Percentiles rank a stretch among this genome's conserved stretches.
phyloP scores from a whole-genome alignment of 2,888 invertebrate genomes.

The Philereme vetulata region DNA sequence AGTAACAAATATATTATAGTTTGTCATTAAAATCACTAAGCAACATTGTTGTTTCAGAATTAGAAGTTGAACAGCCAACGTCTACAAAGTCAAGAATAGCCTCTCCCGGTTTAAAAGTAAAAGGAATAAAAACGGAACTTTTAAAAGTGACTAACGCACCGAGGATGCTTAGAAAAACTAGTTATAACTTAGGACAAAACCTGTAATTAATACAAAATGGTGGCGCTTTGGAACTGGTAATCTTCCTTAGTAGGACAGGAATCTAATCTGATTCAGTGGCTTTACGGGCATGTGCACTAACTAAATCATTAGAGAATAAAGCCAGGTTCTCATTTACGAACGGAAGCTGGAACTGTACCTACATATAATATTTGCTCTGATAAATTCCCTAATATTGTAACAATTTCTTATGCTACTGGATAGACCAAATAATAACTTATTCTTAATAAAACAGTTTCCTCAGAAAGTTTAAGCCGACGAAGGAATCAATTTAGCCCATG shows the following conservation, averaged over 20 bases:
- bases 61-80: conserved; percentile 13
- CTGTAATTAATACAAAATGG: conserved; percentile 19
- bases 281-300: conserved; percentile 30
- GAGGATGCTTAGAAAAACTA: conserved; percentile 29
- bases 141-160: conserved; percentile 17
- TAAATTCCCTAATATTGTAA: too few relatives aligned
- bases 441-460: too few relatives aligned
- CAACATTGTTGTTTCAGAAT: conserved; percentile 20
- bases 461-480: too few relatives aligned
- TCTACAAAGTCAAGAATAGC: conserved; percentile 19
- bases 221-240: conserved; percentile 22
- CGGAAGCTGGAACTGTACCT: neutral
- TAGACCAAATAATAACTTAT: too few relatives aligned
- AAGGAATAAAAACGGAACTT: conserved; percentile 6
- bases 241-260: conserved; percentile 25
- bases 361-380: neutral
- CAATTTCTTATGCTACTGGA: too few relatives aligned
- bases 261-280: conserved; percentile 34
- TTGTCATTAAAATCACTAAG: too few relatives aligned
- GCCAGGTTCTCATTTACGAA: conserved; percentile 1
- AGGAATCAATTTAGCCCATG: too few relatives aligned
- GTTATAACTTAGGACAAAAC: conserved; percentile 23
- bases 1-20: too few relatives aligned
- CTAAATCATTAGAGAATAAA: conserved; percentile 5
- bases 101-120: conserved; percentile 8